A percentile compares a stretch with the other conserved stretches of the same genome.
These are phyloP conservation scores for Chrosomus eos DNA, from an alignment of 2,797 vertebrate species.

Conservation along the genomic window DNA sequence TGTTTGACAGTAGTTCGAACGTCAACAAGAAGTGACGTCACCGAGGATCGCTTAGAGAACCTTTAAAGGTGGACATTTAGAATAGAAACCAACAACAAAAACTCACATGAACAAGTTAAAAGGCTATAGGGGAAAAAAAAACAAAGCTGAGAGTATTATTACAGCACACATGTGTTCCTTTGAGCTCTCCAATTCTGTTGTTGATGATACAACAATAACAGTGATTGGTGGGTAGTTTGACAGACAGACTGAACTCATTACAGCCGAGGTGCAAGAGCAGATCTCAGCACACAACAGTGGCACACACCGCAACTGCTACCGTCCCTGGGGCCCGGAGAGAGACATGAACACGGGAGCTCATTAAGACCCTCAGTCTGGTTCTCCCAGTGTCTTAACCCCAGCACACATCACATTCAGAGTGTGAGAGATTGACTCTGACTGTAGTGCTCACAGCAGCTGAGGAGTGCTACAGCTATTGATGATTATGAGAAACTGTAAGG, in stretches of 20 bases:
- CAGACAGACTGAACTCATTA: conserved; percentile 47
- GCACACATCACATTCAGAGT: conserved; percentile 24
- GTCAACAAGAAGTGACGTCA: no score
- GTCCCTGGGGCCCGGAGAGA: conserved; percentile 26
- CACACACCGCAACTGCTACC: neutral
- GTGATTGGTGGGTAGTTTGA: conserved; percentile 31
- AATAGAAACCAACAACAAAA: neutral
- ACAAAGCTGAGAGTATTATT: conserved; percentile 34
- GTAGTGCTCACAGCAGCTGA: conserved; percentile 16
- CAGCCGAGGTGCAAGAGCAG: conserved; percentile 6
- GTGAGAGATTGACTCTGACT: conserved; percentile 31
- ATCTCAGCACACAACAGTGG: conserved; percentile 22
- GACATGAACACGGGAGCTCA: conserved; percentile 47
- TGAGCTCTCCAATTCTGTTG: conserved; percentile 25
- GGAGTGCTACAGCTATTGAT: conserved; percentile 16
- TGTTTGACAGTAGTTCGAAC: no score
- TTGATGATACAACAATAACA: conserved; percentile 4
- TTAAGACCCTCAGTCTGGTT: conserved; percentile 47
- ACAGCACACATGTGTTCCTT: conserved; percentile 7
- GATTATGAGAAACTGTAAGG: conserved; percentile 16
- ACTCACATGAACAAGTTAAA: neutral
- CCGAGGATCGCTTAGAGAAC: no score
- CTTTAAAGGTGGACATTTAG: conserved; percentile 14
- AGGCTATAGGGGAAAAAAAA: conserved; percentile 10
- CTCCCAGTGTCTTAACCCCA: conserved; percentile 26